phyloP scores from a whole-genome alignment of 1,140 invertebrate genomes.

The Lordiphosa stackelbergi region DNA sequence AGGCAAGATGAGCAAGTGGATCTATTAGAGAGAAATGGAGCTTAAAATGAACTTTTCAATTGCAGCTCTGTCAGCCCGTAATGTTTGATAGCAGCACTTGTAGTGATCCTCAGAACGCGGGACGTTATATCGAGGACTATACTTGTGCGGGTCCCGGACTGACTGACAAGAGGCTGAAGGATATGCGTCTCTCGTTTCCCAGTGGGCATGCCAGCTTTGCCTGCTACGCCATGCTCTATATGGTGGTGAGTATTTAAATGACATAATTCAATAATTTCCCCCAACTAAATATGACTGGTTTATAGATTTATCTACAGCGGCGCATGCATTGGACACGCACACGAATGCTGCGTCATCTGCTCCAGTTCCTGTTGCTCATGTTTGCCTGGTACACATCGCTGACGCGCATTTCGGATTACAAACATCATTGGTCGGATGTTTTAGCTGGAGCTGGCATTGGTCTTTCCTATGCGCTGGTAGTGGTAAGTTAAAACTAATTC shows the following conservation, averaged over 20 bases:
- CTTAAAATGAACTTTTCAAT: background rate
- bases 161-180: slow-evolving; percentile 80
- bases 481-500: slow-evolving; percentile 77
- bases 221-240: slow-evolving; percentile 87
- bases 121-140: slow-evolving; percentile 83
- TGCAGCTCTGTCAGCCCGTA: slow-evolving; percentile 82
- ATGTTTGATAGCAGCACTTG: slow-evolving; percentile 79
- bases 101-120: slow-evolving; percentile 78
- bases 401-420: slow-evolving; percentile 94
- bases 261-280: background rate
- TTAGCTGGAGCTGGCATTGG: slow-evolving; percentile 80
- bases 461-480: slow-evolving; percentile 78
- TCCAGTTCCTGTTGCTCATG: slow-evolving; percentile 85
- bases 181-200: slow-evolving; percentile 88
- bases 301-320: slow-evolving; percentile 89
- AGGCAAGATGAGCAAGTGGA: slow-evolving; percentile 74
- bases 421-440: slow-evolving; percentile 92
- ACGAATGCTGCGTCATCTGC: slow-evolving; percentile 84
- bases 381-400: slow-evolving; percentile 89
- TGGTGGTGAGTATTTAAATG: slow-evolving; percentile 81
- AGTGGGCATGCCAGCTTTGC: slow-evolving; percentile 90
- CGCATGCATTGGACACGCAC: slow-evolving; percentile 85
- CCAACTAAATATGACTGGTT: too few species aligned
- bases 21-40: background rate
- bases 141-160: slow-evolving; percentile 80